Percentiles rank a stretch among this genome's conserved stretches.
These are phyloP conservation scores for Anoplolepis gracilipes DNA, from an alignment of 1,140 invertebrate genomes.

Conservation along the genomic window DNA sequence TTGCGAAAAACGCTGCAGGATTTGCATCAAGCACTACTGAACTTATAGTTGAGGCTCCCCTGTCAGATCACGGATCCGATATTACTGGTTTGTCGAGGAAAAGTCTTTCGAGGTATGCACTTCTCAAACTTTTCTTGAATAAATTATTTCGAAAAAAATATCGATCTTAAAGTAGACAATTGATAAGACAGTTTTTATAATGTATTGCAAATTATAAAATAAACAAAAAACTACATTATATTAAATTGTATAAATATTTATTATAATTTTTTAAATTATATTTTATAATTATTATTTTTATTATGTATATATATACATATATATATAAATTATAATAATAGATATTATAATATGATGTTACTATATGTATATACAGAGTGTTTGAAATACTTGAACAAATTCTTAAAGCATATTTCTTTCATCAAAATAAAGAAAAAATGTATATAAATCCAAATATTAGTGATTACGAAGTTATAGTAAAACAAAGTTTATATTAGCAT, in stretches of 20 bases:
- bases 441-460: no score
- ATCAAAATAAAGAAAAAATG: no score
- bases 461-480: no score
- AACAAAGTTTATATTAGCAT: no score
- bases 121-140: not conserved
- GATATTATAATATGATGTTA: no score
- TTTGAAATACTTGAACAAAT: no score
- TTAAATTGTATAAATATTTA: not conserved
- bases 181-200: not conserved
- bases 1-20: conserved; percentile 97
- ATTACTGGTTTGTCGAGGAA: conserved; percentile 92
- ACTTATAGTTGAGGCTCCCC: conserved; percentile 93
- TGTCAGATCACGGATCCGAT: conserved; percentile 96
- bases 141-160: not conserved
- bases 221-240: no score
- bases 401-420: no score
- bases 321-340: no score
- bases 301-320: no score
- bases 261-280: not conserved
- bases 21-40: conserved; percentile 97
- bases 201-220: not conserved
- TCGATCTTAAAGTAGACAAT: not conserved
- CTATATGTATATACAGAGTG: not conserved
- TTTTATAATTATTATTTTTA: no score
- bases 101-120: conserved; percentile 89